Evolutionary conservation across 2,888 invertebrate species (phyloP).

Genomic region (Megalurothrips usitatus): DNA sequence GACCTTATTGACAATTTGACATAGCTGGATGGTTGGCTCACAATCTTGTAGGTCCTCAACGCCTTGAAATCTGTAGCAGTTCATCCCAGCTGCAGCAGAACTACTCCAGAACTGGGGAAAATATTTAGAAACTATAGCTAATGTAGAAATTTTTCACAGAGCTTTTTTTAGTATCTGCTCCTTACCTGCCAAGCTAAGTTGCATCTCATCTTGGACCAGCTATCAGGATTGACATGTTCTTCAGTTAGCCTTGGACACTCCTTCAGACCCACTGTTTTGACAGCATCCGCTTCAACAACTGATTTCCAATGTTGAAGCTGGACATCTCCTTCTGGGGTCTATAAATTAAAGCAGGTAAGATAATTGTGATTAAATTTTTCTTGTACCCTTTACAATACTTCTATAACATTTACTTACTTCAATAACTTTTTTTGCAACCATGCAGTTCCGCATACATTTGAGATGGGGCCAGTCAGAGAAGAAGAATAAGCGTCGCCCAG

Average conservation of each 20-base stretch:
- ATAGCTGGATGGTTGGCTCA: neutral
- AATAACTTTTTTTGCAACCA: neutral
- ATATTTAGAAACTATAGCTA: too few relatives aligned
- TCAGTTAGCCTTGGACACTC: too few relatives aligned
- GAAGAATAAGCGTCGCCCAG: constrained; percentile 5
- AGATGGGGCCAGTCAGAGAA: constrained; percentile 29
- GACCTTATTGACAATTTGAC: neutral
- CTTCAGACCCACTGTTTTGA: too few relatives aligned
- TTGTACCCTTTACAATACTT: too few relatives aligned
- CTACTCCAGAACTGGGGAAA: neutral
- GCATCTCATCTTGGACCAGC: too few relatives aligned
- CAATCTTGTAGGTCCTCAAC: neutral
- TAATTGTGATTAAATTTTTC: neutral
- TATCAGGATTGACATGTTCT: too few relatives aligned
- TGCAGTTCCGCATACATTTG: constrained; percentile 16
- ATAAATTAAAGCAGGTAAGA: neutral
- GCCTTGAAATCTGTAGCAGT: neutral
- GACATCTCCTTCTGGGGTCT: neutral
- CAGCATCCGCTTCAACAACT: too few relatives aligned
- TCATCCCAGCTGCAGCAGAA: neutral
- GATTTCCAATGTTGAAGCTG: neutral
- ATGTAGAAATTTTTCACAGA: too few relatives aligned
- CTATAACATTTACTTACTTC: neutral
- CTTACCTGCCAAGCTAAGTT: neutral
- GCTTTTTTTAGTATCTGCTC: too few relatives aligned